A percentile compares a stretch with the other conserved stretches of the same genome.
Evolutionary conservation across 37 sponge, comb jelly and placozoan species (phyloP).

Genomic region (Petrosia ficiformis): DNA sequence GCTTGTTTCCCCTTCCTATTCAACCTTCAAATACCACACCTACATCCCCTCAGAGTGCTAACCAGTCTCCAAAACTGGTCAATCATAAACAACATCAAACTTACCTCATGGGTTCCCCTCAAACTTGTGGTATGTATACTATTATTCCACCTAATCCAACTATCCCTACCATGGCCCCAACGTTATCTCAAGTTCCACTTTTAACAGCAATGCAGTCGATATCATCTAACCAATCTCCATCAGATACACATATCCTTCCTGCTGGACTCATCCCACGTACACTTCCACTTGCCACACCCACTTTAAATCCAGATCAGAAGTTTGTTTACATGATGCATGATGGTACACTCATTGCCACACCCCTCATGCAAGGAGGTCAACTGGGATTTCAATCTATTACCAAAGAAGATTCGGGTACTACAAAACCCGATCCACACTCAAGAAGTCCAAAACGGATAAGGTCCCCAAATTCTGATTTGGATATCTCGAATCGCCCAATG

Average conservation of each 20-base stretch:
- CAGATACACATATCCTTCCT: not conserved
- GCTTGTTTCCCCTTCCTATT: not conserved
- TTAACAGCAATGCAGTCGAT: not conserved
- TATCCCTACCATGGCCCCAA: not conserved
- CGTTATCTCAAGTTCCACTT: not conserved
- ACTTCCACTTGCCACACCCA: not conserved
- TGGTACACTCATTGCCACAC: not conserved
- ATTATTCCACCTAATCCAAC: not conserved
- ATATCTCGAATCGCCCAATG: not conserved
- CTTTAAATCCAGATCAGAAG: not conserved
- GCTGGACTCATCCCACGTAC: not conserved
- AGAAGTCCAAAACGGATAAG: conserved; percentile 12
- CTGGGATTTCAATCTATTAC: not conserved
- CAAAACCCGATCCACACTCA: not conserved
- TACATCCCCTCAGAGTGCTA: not conserved
- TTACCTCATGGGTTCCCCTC: not conserved
- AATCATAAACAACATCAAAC: not conserved
- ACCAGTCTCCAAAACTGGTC: not conserved
- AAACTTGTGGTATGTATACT: not conserved
- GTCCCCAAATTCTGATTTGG: conserved; percentile 12
- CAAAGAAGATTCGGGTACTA: not conserved
- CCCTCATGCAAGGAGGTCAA: too few species aligned
- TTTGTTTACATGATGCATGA: not conserved
- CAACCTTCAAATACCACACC: not conserved
- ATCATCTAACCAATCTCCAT: too few species aligned